These are phyloP conservation scores for Phasianus colchicus DNA, from an alignment of 2,113 vertebrate species.

Conservation along the genomic window DNA sequence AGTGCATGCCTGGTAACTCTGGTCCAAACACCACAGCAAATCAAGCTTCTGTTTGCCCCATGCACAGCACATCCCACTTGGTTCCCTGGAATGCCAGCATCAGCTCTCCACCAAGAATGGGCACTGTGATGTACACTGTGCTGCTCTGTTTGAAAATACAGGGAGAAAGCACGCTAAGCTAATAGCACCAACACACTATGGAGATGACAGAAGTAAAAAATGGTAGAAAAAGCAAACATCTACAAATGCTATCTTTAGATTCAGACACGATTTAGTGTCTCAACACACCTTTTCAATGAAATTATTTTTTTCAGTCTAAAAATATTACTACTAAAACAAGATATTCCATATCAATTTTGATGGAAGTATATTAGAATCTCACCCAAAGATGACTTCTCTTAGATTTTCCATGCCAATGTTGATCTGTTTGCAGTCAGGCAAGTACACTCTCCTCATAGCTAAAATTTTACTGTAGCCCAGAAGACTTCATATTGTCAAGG, in stretches of 20 bases:
- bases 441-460: neutral
- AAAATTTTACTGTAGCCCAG: neutral
- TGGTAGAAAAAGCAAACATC: neutral
- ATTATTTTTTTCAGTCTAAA: slow-evolving; percentile 34
- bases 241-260: neutral
- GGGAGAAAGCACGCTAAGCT: neutral
- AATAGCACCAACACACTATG: neutral
- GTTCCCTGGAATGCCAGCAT: rapidly evolving
- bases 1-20: neutral
- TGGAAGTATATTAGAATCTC: slow-evolving; percentile 9
- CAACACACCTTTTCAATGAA: neutral
- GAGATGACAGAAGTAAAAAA: neutral
- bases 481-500: neutral
- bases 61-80: neutral
- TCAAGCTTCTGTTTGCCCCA: neutral
- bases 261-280: neutral
- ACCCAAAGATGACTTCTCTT: slow-evolving; percentile 13
- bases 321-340: slow-evolving; percentile 3
- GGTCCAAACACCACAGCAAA: neutral
- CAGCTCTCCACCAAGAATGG: rapidly evolving
- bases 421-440: neutral
- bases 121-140: neutral
- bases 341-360: slow-evolving; percentile 55
- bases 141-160: neutral
- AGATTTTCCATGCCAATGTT: neutral